phyloP scores from a whole-genome alignment of 2,113 vertebrate genomes.

The Tragelaphus imberbis region DNA sequence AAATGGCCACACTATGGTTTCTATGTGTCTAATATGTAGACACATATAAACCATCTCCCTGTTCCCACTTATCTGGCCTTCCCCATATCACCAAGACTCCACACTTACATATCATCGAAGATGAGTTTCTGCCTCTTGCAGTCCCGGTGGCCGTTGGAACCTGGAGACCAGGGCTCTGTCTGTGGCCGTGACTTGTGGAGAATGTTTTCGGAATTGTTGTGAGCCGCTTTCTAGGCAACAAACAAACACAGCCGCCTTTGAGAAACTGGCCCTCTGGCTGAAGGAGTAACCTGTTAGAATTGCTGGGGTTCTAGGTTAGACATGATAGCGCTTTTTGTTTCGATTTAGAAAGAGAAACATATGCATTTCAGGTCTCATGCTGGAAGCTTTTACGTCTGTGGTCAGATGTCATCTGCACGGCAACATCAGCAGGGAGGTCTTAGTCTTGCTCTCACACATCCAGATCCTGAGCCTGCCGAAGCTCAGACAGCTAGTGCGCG shows the following conservation, averaged over 20 bases:
- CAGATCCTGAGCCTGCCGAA: not conserved
- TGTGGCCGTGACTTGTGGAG: conserved; percentile 79
- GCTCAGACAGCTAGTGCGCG: accelerated
- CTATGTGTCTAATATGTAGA: not conserved
- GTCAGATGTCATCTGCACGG: not conserved
- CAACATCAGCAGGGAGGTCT: not conserved
- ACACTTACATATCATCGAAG: conserved; percentile 85
- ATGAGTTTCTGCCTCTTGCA: conserved; percentile 82
- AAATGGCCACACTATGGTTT: not conserved
- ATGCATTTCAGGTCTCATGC: not conserved
- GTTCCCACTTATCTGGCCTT: not conserved
- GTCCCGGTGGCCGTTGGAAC: conserved; percentile 76
- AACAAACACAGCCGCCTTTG: conserved; percentile 59
- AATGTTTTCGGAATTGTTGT: conserved; percentile 76
- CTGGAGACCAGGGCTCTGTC: conserved; percentile 79
- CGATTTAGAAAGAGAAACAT: not conserved
- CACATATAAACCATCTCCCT: accelerated
- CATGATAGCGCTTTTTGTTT: not conserved
- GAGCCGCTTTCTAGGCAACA: conserved; percentile 79
- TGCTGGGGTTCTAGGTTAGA: not conserved
- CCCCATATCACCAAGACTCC: not conserved
- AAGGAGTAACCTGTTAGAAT: not conserved
- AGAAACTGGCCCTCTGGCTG: conserved; percentile 43
- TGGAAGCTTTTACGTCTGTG: not conserved
- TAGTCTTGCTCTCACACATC: not conserved